Conservation (phyloP, 1,140 invertebrate genomes). For the Conopomorpha cramerella region DNA sequence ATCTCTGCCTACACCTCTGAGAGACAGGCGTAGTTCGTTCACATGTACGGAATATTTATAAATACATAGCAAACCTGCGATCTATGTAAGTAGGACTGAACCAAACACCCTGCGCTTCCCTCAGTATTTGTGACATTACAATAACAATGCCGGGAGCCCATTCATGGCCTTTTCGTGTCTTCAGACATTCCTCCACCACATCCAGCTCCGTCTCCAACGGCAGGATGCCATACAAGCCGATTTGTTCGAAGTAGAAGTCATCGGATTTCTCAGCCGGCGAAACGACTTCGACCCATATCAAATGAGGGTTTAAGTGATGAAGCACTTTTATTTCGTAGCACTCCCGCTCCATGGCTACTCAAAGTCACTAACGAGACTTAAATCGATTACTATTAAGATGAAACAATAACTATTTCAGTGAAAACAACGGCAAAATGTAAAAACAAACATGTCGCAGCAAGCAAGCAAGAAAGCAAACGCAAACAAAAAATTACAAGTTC, state of each 20-base stretch:
- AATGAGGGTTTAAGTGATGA: constrained; percentile 30
- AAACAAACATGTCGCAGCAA: no score
- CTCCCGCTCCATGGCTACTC: constrained; percentile 20
- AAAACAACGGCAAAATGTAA: no score
- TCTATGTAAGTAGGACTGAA: constrained; percentile 27
- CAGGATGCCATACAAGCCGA: constrained; percentile 34
- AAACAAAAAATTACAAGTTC: background rate
- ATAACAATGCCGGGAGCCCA: constrained; percentile 20
- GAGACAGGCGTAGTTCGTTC: no score
- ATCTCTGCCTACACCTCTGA: background rate
- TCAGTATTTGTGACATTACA: constrained; percentile 16
- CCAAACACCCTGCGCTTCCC: constrained; percentile 14
- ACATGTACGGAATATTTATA: no score
- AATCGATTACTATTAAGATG: no score
- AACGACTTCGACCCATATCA: constrained; percentile 33
- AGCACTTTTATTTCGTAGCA: constrained; percentile 28
- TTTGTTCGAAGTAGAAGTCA: constrained; percentile 29
- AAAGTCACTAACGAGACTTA: no score
- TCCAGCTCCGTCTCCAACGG: constrained; percentile 21
- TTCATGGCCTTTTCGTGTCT: constrained; percentile 8
- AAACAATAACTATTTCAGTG: no score
- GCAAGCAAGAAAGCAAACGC: no score
- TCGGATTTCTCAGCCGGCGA: constrained; percentile 6
- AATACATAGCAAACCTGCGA: no score
- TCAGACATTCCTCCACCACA: constrained; percentile 8